Evolutionary conservation across 1,140 invertebrate genomes (phyloP).

Genomic region (Nebria ingens): DNA sequence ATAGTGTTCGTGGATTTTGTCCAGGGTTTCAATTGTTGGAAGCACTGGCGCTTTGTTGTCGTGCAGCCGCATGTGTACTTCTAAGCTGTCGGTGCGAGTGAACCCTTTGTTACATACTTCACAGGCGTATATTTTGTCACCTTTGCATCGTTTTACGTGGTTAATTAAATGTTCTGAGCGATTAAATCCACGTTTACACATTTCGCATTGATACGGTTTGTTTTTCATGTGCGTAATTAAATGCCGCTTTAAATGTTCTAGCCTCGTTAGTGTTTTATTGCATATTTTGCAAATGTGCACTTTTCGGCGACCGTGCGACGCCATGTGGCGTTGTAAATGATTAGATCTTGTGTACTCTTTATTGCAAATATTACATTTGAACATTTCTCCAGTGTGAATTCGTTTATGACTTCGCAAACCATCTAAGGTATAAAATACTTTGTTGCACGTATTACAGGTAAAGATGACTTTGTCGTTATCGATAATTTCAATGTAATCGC

Average conservation of each 20-base stretch:
- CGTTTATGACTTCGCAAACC: conserved; percentile 28
- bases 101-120: conserved; percentile 38
- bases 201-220: conserved; percentile 40
- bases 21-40: conserved; percentile 30
- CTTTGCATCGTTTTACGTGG: conserved; percentile 33
- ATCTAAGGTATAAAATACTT: conserved; percentile 30
- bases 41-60: conserved; percentile 23
- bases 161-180: conserved; percentile 37
- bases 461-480: conserved; percentile 28
- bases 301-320: conserved; percentile 26
- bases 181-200: conserved; percentile 42
- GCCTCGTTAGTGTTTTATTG: conserved; percentile 29
- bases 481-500: conserved; percentile 27
- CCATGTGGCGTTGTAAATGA: conserved; percentile 28
- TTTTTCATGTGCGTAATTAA: conserved; percentile 30
- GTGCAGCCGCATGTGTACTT: conserved; percentile 29
- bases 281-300: conserved; percentile 31
- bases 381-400: conserved; percentile 25
- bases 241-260: conserved; percentile 32
- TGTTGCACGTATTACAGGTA: conserved; percentile 28
- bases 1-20: conserved; percentile 31
- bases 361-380: conserved; percentile 29
- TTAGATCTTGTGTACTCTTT: conserved; percentile 29
- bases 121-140: conserved; percentile 35
- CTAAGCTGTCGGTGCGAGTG: conserved; percentile 27